Evolutionary conservation across 2,113 vertebrate species (phyloP).

Genomic region (Zootoca vivipara): DNA sequence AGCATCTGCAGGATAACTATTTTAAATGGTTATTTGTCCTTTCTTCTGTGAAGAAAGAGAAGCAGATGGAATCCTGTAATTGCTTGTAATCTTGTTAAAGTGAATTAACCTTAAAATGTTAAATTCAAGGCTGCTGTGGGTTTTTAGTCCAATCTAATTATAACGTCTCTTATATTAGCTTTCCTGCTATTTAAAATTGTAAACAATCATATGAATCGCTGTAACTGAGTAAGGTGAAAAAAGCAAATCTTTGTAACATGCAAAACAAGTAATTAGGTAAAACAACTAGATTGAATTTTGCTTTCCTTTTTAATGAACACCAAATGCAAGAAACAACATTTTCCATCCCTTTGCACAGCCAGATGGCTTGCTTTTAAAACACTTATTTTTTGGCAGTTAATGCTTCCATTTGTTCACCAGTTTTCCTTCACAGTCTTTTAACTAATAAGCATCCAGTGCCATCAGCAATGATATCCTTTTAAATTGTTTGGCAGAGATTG

Average conservation of each 20-base stretch:
- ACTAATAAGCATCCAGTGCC: not conserved
- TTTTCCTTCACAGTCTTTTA: not conserved
- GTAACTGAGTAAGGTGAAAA: not conserved
- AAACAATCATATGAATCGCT: not conserved
- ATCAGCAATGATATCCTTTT: not conserved
- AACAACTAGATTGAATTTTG: not conserved
- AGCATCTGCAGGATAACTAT: not conserved
- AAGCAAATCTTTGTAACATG: not conserved
- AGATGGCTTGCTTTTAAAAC: not conserved
- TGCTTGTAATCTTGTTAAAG: not conserved
- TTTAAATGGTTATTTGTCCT: not conserved
- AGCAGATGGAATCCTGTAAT: slow-evolving; percentile 3
- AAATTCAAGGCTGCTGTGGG: not conserved
- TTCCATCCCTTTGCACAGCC: not conserved
- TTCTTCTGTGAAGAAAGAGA: not conserved
- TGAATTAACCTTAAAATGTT: slow-evolving; percentile 4
- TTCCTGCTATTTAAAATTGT: not conserved
- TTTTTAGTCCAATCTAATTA: not conserved
- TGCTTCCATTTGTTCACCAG: not conserved
- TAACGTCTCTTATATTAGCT: not conserved
- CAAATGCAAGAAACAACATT: not conserved
- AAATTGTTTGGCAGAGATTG: not conserved
- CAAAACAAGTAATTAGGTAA: not conserved
- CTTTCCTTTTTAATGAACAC: not conserved
- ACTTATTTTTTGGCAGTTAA: not conserved